Evolutionary conservation across 2,888 invertebrate species (phyloP), one percentile per base, ranked within the genome.

Genomic region (Resseliella maxima): DNA sequence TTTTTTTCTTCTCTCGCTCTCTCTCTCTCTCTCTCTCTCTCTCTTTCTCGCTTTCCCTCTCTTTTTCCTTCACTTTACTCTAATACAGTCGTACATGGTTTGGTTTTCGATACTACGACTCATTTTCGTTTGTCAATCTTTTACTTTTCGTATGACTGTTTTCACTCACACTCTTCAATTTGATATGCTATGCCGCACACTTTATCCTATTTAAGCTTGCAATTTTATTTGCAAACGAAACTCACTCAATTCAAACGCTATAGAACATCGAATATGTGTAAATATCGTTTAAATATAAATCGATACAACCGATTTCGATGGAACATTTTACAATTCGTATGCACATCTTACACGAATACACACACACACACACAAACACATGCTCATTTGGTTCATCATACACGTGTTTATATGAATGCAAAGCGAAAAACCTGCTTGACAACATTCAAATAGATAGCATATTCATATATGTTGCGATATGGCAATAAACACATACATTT

Each of bases 261-360:
- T 21, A 18, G 38, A 83, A 83, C 38, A 38, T n/a, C 38, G 83
- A 38, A 83, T n/a, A 83, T 83, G 38, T 36, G 83, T 24, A 38
- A 83, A 83, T 83, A 83, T 83, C 83, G 1, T 83, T 83, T 38
- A 83, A 83, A 83, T 38, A 83, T 83, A 83, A 83, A 83, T 83
- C 83, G 83, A 24, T 24, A 83, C 83, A 83, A 83, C 38, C 83
- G 83, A 83, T 83, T 83, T 83, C 24, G 83, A 83, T 83, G n/a
- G 83, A 38, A 24, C 72, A 72, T 31, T 59, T 8, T 50, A 50
- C n/a, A n/a, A n/a, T n/a, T n/a, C n/a, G n/a, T n/a, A n/a, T n/a
- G n/a, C n/a, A n/a, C n/a, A n/a, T n/a, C 59, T n/a, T 15, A 59
- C 24, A 59, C 18, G 24, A 5, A 59, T 27, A 27, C 24, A 59